phyloP scores from a whole-genome alignment of 2,113 vertebrate species.

The Halichoeres trimaculatus region DNA sequence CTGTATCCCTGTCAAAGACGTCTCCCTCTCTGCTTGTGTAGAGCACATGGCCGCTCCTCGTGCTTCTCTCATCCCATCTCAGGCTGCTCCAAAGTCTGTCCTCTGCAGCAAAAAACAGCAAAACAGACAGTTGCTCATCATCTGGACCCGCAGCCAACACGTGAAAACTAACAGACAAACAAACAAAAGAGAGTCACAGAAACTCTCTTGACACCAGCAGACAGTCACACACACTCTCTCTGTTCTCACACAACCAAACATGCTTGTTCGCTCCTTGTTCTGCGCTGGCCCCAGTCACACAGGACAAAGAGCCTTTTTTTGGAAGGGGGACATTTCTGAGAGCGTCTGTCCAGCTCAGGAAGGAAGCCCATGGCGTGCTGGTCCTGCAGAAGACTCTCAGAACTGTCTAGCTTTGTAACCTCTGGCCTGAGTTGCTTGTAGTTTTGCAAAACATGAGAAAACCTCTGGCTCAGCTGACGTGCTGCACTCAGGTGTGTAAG shows the following conservation, averaged over 20 bases:
- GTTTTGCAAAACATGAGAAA: constrained; percentile 49
- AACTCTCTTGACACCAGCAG: constrained; percentile 37
- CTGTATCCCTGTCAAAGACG: constrained; percentile 57
- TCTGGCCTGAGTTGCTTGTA: constrained; percentile 3
- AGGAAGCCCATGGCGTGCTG: constrained; percentile 71
- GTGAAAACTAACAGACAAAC: constrained; percentile 23
- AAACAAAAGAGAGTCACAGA: constrained; percentile 37
- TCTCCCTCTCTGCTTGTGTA: constrained; percentile 58
- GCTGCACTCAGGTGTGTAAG: constrained; percentile 25
- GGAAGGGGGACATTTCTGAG: constrained; percentile 70
- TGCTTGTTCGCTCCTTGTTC: constrained; percentile 69
- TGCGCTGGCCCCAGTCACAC: constrained; percentile 43
- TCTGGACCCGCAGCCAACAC: background rate
- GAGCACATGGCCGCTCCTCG: constrained; percentile 70
- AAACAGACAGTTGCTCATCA: constrained; percentile 34
- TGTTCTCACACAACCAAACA: constrained; percentile 52
- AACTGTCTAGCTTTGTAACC: constrained; percentile 37
- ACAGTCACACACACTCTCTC: constrained; percentile 30
- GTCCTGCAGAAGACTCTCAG: constrained; percentile 66
- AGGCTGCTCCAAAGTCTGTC: constrained; percentile 54
- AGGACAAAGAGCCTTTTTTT: constrained; percentile 70
- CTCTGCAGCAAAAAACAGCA: constrained; percentile 35
- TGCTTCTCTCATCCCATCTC: constrained; percentile 70
- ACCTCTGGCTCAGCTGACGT: constrained; percentile 50
- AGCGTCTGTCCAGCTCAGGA: constrained; percentile 60